phyloP scores from a whole-genome alignment of 2,797 vertebrate genomes.

The Malurus splendens region DNA sequence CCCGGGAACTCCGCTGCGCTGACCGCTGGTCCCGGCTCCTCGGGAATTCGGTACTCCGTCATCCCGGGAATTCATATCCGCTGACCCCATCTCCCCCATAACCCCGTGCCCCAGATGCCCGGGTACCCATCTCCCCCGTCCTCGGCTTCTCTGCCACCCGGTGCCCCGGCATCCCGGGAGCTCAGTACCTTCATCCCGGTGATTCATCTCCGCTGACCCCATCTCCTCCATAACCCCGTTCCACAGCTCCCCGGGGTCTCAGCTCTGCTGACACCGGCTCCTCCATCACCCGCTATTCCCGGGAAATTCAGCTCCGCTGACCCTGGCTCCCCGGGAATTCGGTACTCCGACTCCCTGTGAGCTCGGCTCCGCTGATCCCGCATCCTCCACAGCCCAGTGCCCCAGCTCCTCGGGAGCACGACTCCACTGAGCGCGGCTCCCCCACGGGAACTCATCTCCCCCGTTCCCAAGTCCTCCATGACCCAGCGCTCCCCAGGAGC shows the following conservation, averaged over 20 bases:
- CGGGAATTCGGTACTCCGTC: background rate
- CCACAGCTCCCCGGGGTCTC: background rate
- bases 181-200: background rate
- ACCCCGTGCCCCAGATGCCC: background rate
- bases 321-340: no score
- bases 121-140: background rate
- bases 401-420: background rate
- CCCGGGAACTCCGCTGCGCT: background rate
- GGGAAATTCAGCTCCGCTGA: background rate
- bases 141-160: background rate
- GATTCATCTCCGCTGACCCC: background rate
- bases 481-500: background rate
- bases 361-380: background rate
- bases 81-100: background rate
- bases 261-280: background rate
- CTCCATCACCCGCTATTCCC: background rate
- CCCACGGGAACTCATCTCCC: background rate
- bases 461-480: background rate
- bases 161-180: accelerated
- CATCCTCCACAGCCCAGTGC: background rate
- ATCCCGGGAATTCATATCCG: background rate
- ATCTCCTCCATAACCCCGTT: background rate
- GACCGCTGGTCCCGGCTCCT: background rate
- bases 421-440: background rate
- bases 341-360: accelerated